These are phyloP conservation scores for Drosophila willistoni DNA, from an alignment of 1,140 invertebrate genomes.

Conservation along the genomic window DNA sequence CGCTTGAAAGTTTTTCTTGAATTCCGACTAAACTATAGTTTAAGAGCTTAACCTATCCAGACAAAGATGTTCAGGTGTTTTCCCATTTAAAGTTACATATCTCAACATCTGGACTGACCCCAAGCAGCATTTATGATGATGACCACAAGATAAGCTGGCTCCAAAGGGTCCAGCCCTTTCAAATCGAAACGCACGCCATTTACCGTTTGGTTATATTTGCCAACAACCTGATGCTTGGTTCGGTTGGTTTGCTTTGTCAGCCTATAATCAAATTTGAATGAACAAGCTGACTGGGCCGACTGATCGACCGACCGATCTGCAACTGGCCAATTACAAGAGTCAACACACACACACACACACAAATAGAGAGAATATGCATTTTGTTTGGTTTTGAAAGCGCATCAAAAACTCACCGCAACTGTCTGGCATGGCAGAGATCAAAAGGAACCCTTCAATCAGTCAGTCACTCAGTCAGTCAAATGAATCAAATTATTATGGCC, in stretches of 20 bases:
- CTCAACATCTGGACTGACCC: neutral
- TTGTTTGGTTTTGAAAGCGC: conserved; percentile 60
- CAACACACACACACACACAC: conserved; percentile 13
- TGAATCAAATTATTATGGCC: conserved; percentile 12
- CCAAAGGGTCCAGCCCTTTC: no score
- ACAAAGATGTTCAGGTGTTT: neutral
- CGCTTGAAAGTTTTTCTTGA: no score
- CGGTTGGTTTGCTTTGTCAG: conserved; percentile 13
- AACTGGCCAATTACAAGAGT: conserved; percentile 36
- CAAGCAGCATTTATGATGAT: neutral
- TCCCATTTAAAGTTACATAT: neutral
- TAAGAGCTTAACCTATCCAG: no score
- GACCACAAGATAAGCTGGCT: conserved; percentile 13
- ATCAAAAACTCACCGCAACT: conserved; percentile 68
- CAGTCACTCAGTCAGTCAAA: conserved; percentile 15
- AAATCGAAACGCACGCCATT: conserved; percentile 11
- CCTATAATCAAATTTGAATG: conserved; percentile 17
- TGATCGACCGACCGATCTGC: neutral
- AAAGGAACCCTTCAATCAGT: conserved; percentile 9
- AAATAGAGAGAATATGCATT: conserved; percentile 8
- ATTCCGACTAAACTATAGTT: no score
- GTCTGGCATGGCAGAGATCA: conserved; percentile 17
- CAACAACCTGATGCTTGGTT: neutral
- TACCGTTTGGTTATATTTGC: conserved; percentile 10
- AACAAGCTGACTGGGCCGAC: conserved; percentile 7